Conservation (phyloP, 2,888 invertebrate genomes). For the Tetropium fuscum region DNA sequence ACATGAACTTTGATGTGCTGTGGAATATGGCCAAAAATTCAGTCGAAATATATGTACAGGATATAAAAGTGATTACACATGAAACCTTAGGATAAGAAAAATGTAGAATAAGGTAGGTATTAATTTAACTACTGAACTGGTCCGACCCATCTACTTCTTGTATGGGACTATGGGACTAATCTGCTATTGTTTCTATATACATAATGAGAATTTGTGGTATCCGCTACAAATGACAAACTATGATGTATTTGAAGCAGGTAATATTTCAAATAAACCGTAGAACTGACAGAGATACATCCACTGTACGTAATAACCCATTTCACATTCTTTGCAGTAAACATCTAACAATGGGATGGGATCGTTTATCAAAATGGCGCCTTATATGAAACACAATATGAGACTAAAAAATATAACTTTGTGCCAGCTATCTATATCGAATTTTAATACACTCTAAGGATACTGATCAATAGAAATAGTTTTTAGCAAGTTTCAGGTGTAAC, state of each 20-base stretch:
- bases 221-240: slow-evolving; percentile 16
- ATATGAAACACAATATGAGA: slow-evolving; percentile 8
- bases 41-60: too few species aligned
- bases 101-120: too few species aligned
- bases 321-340: slow-evolving; percentile 23
- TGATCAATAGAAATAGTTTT: too few species aligned
- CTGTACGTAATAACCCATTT: slow-evolving; percentile 25
- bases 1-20: too few species aligned
- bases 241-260: slow-evolving; percentile 20
- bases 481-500: too few species aligned
- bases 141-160: too few species aligned
- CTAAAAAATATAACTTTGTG: slow-evolving; percentile 11
- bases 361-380: slow-evolving; percentile 21
- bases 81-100: too few species aligned
- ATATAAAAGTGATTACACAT: too few species aligned
- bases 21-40: too few species aligned
- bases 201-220: slow-evolving; percentile 18
- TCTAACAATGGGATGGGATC: slow-evolving; percentile 25
- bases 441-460: too few species aligned
- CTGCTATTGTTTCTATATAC: background rate
- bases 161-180: too few species aligned
- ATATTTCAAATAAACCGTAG: slow-evolving; percentile 26
- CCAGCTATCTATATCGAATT: slow-evolving; percentile 12
- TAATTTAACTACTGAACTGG: too few species aligned
- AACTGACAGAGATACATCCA: slow-evolving; percentile 25